phyloP scores from a whole-genome alignment of 1,140 invertebrate genomes.

The Penaeus japonicus region DNA sequence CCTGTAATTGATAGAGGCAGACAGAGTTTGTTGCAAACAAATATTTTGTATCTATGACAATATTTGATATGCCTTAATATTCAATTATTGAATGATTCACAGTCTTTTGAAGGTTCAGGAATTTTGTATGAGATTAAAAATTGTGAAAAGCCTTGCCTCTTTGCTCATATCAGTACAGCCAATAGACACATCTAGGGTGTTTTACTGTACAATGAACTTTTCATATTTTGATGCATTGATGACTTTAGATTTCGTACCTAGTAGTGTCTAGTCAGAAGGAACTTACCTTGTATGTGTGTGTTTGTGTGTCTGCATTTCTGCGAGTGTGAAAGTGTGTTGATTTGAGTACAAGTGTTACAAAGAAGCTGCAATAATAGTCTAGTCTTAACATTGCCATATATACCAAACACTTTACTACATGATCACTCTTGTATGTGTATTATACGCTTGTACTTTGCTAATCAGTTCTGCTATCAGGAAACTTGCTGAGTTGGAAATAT shows the following conservation, averaged over 20 bases:
- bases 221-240: constrained; percentile 43
- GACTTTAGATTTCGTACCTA: constrained; percentile 55
- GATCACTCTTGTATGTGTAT: neutral
- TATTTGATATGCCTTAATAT: constrained; percentile 51
- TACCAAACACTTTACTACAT: constrained; percentile 36
- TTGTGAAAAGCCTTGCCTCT: constrained; percentile 52
- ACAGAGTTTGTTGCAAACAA: constrained; percentile 36
- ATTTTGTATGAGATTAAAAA: constrained; percentile 46
- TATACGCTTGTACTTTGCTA: neutral
- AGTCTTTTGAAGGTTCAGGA: constrained; percentile 35
- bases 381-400: constrained; percentile 37
- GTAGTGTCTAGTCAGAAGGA: constrained; percentile 53
- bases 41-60: constrained; percentile 47
- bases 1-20: constrained; percentile 39
- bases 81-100: constrained; percentile 32
- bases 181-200: constrained; percentile 41
- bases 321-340: neutral
- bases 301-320: constrained; percentile 17
- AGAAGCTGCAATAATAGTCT: constrained; percentile 54
- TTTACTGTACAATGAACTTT: constrained; percentile 33
- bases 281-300: neutral
- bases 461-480: no score
- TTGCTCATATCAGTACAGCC: constrained; percentile 54
- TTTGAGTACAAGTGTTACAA: neutral
- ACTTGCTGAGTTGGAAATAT: no score